A percentile compares a stretch with the other conserved stretches of the same genome.
These are phyloP conservation scores for Tetraneura akinire DNA, from an alignment of 1,140 invertebrate species.

Conservation along the genomic window DNA sequence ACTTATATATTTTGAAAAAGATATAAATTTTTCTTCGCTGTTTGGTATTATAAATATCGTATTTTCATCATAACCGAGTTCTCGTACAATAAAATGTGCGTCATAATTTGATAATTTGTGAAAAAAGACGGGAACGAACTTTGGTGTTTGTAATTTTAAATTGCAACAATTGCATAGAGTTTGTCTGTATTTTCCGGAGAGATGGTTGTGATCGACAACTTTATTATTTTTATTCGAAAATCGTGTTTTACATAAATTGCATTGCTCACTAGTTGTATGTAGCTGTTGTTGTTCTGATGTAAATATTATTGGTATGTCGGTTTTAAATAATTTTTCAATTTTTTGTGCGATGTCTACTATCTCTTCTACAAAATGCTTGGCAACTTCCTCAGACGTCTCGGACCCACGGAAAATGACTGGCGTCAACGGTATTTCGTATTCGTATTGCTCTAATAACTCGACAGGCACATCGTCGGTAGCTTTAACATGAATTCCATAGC, in stretches of 20 bases:
- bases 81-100: not conserved
- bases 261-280: not conserved
- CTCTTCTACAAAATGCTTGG: not conserved
- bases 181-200: not conserved
- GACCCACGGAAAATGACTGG: not conserved
- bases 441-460: not conserved
- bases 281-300: not conserved
- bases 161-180: not conserved
- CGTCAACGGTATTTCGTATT: not conserved
- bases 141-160: not conserved
- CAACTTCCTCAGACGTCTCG: not conserved
- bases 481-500: not conserved
- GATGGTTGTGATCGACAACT: not conserved
- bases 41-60: constrained; percentile 4
- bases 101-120: constrained; percentile 21
- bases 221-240: not conserved
- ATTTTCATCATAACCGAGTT: not conserved
- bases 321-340: not conserved
- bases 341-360: not conserved
- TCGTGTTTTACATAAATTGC: not conserved
- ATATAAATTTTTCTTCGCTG: constrained; percentile 9
- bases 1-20: not conserved
- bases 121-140: not conserved
- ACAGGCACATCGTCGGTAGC: not conserved
- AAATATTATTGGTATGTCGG: not conserved